Percentiles rank a stretch among this genome's conserved stretches.
These are phyloP conservation scores for Eilema depressum DNA, from an alignment of 2,888 invertebrate species.

Conservation along the genomic window DNA sequence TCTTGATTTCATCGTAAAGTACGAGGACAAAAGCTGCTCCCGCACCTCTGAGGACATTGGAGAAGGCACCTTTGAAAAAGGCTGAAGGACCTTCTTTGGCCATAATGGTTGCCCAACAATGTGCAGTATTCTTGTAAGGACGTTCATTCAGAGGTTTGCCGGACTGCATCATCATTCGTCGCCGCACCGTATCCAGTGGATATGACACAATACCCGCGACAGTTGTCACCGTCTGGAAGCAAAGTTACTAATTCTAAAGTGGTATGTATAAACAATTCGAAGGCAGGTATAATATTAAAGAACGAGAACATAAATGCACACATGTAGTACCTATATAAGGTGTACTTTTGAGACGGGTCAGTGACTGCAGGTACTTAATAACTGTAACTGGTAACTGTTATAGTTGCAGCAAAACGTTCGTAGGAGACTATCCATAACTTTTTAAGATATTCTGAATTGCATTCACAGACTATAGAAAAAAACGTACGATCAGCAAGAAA, in stretches of 20 bases:
- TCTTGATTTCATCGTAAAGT: constrained; percentile 95
- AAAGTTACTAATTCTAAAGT: background rate
- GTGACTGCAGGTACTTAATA: too few species aligned
- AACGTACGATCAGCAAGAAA: too few species aligned
- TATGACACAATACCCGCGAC: constrained; percentile 97
- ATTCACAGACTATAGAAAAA: too few species aligned
- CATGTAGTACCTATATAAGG: too few species aligned
- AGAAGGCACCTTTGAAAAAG: constrained; percentile 98
- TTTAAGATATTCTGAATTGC: too few species aligned
- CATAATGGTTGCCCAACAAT: constrained; percentile 95
- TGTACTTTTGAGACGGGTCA: too few species aligned
- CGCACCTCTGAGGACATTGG: constrained; percentile 96
- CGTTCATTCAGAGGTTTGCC: constrained; percentile 92
- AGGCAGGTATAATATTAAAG: background rate
- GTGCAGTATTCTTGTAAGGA: constrained; percentile 95
- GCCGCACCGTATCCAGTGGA: constrained; percentile 97
- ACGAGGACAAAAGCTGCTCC: constrained; percentile 97
- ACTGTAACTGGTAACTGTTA: too few species aligned
- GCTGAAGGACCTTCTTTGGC: constrained; percentile 93
- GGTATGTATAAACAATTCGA: background rate
- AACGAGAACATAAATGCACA: too few species aligned
- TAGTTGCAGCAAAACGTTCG: too few species aligned
- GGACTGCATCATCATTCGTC: constrained; percentile 99
- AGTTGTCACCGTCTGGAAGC: constrained; percentile 87
- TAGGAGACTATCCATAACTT: too few species aligned